Evolutionary conservation across 2,797 vertebrate genomes (phyloP), one percentile per base, ranked within the genome.

Genomic region (Rhodeus uyekii): DNA sequence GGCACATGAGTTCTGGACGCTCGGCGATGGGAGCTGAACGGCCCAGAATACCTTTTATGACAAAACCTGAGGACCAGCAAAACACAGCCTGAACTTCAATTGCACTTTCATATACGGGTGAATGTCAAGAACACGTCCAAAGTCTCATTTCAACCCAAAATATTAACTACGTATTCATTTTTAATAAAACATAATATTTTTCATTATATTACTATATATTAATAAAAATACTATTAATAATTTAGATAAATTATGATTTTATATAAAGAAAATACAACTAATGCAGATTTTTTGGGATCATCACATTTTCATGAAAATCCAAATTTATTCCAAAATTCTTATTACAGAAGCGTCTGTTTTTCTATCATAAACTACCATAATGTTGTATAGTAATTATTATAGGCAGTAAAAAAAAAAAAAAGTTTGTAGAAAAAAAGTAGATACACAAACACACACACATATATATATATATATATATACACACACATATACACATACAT

Each of bases 1-100:
- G 87, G 85, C 24, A 85, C 58, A 36, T 86, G 61, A 67, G 72
- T 63, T 82, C 81, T 78, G 72, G 86, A 80, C n/a, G 67, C 27
- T 53, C 84, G 79, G 80, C 72, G 78, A 34, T 67, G 75, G 60
- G 60, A 65, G 73, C 4, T 67, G 18, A 76, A 29, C 24, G 81
- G 75, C 27, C 83, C 81, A 29, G 64, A 83, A 65, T 32, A 76
- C 53, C 81, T 78, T 80, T 82, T 83, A 55, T 24, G 18, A 73
- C 68, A 85, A 48, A 16, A 83, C 81, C 81, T 87, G 78, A 63
- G 44, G 61, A 85, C 58, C 79, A 81, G 58, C 55, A 73, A 63
- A 67, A 38, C n/a, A 63, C 16, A 81, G n/a, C 55, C 32, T 12
- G 2, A 73, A 58, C 13, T 60, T 55, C 27, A 42, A 6, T 0